A percentile compares a stretch with the other conserved stretches of the same genome.
phyloP scores from a whole-genome alignment of 2,888 invertebrate genomes.

The Eubasilissa splendida region DNA sequence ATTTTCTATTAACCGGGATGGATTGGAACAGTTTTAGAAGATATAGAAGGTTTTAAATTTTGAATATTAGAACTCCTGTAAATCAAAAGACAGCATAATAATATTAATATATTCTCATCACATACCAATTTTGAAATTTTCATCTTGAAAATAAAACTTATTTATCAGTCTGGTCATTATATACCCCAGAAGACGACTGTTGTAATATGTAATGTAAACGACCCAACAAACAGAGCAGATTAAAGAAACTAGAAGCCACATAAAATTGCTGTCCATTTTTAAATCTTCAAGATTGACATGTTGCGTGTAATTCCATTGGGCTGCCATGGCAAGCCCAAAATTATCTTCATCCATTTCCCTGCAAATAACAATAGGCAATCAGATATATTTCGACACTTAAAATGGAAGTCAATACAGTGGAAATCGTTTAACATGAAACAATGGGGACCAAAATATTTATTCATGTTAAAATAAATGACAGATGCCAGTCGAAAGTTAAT shows the following conservation, averaged over 20 bases:
- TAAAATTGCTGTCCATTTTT: slow-evolving; percentile 83
- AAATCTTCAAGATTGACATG: slow-evolving; percentile 78
- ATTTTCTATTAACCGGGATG: no score
- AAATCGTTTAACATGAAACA: not conserved
- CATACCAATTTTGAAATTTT: slow-evolving; percentile 91
- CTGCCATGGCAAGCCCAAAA: slow-evolving; percentile 61
- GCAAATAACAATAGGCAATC: not conserved
- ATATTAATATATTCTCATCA: slow-evolving; percentile 51
- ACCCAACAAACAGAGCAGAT: slow-evolving; percentile 91
- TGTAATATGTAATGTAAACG: slow-evolving; percentile 95
- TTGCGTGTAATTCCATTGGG: slow-evolving; percentile 76
- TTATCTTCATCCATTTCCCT: slow-evolving; percentile 43
- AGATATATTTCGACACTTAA: not conserved
- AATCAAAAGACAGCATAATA: no score
- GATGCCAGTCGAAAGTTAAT: no score
- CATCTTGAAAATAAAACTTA: slow-evolving; percentile 87
- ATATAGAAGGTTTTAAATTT: no score
- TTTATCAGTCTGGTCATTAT: slow-evolving; percentile 91
- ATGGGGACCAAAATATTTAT: no score
- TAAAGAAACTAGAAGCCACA: slow-evolving; percentile 85
- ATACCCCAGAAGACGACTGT: slow-evolving; percentile 92
- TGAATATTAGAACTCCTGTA: no score
- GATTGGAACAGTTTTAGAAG: no score
- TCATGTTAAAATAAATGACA: no score
- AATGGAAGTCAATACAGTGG: not conserved